A percentile compares a stretch with the other conserved stretches of the same genome.
Evolutionary conservation across 2,888 invertebrate species (phyloP).

Genomic region (Spodoptera littoralis): DNA sequence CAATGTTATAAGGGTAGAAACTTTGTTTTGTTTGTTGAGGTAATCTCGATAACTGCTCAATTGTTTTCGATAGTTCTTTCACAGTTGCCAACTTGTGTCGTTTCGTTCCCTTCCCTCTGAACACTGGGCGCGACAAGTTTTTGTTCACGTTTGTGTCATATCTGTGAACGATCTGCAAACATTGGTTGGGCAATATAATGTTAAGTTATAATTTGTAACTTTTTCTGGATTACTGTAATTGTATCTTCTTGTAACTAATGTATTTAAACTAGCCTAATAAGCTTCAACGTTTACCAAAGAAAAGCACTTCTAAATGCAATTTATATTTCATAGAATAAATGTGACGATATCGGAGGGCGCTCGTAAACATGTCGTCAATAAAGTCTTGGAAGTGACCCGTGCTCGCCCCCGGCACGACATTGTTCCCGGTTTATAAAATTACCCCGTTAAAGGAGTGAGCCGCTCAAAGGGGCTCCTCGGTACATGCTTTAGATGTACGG

Average conservation of each 20-base stretch:
- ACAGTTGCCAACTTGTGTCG: conserved; percentile 45
- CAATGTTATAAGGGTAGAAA: conserved; percentile 48
- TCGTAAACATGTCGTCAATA: conserved; percentile 78
- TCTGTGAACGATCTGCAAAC: conserved; percentile 32
- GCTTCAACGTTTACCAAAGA: conserved; percentile 24
- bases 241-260: neutral
- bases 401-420: conserved; percentile 67
- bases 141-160: conserved; percentile 37
- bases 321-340: conserved; percentile 66
- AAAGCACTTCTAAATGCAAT: conserved; percentile 36
- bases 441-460: conserved; percentile 67
- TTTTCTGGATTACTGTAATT: conserved; percentile 2
- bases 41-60: conserved; percentile 54
- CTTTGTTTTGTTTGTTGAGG: conserved; percentile 54
- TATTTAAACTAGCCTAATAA: no score
- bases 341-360: conserved; percentile 61
- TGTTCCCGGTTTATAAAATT: conserved; percentile 78
- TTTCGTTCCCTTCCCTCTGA: conserved; percentile 39
- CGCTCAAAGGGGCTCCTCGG: conserved; percentile 62
- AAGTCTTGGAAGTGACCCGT: conserved; percentile 70
- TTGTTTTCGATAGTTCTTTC: conserved; percentile 55
- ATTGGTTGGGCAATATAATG: conserved; percentile 12
- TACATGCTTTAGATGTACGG: conserved; percentile 52
- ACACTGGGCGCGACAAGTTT: conserved; percentile 44
- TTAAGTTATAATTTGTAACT: conserved; percentile 10